Percentiles rank a stretch among this genome's conserved stretches.
These are phyloP conservation scores for Anolis carolinensis DNA, from an alignment of 2,113 vertebrate species.

Conservation along the genomic window DNA sequence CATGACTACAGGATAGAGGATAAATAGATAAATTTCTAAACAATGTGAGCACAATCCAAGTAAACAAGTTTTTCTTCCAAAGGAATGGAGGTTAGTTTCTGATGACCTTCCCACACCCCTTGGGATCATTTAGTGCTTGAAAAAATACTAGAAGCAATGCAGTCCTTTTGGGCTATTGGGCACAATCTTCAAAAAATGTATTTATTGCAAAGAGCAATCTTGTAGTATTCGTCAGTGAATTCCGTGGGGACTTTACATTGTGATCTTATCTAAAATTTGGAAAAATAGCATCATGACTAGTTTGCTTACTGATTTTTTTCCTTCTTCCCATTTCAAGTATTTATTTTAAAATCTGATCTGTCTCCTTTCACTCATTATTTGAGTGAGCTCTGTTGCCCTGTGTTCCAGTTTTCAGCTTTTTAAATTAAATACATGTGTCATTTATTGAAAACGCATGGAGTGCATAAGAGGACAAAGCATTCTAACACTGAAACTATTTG, in stretches of 20 bases:
- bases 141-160: not conserved
- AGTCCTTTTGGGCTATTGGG: not conserved
- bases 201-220: conserved; percentile 7
- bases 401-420: not conserved
- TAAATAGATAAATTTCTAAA: not conserved
- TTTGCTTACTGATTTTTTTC: not conserved
- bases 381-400: not conserved
- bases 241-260: not conserved
- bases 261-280: conserved; percentile 19
- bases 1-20: not conserved
- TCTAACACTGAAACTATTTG: not conserved
- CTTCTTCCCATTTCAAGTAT: not conserved
- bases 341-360: conserved; percentile 16
- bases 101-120: not conserved
- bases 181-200: conserved; percentile 9
- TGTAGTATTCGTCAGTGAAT: not conserved
- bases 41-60: not conserved
- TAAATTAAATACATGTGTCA: not conserved
- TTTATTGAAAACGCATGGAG: not conserved
- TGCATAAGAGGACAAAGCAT: not conserved
- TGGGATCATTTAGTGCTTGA: not conserved
- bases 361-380: not conserved
- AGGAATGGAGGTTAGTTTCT: not conserved
- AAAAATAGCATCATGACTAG: not conserved
- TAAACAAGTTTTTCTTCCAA: not conserved